Base-by-base conservation (phyloP, 2,888 invertebrate species). In the Stegana nigrithorax region DNA sequence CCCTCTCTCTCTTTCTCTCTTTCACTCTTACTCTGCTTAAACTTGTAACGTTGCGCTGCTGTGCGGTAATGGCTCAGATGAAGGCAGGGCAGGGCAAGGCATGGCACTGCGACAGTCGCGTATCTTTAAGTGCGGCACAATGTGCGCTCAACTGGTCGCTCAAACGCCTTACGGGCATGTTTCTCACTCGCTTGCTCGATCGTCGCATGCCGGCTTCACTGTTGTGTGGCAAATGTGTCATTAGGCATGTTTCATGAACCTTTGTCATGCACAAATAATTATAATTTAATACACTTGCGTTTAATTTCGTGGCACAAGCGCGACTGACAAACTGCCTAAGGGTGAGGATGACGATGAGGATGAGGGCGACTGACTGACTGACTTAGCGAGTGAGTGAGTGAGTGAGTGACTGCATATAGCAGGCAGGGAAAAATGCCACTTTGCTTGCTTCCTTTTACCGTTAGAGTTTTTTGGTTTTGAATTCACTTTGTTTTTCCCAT, bases 241-340 rank as follows among this genome's bases (percentile, higher is more conserved):
- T 81, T 81, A 81, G 81, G 77, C 81, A 81, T 81, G 79, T 81
- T 82, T 75, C 77, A 78, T 75, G 76, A 81, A 78, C 75, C 78
- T 79, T 77, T 82, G 81, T 78, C 81, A 81, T 81, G 81, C 81
- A 80, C 81, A 82, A 79, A 81, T 81, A 81, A 81, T 82, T 82
- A 81, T 81, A 81, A 81, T 81, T 82, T 81, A 80, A 81, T 80
- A 78, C 81, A 80, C 82, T 78, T 80, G 74, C 68, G 69, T 51
- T 73, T 67, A 69, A 68, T 74, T 42, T 60, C 26, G 23, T 12
- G 19, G 32, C 53, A 42, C 25, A 50, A n/a, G 7, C 47, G 14
- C 25, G 29, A n/a, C 8, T 39, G 56, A 26, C 26, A 44, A 4
- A 26, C 8, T 17, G 44, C 1, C n/a, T 14, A 23, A n/a, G 25